Conservation (phyloP, 2,888 invertebrate species). For the Hirtodrosophila duncani region DNA sequence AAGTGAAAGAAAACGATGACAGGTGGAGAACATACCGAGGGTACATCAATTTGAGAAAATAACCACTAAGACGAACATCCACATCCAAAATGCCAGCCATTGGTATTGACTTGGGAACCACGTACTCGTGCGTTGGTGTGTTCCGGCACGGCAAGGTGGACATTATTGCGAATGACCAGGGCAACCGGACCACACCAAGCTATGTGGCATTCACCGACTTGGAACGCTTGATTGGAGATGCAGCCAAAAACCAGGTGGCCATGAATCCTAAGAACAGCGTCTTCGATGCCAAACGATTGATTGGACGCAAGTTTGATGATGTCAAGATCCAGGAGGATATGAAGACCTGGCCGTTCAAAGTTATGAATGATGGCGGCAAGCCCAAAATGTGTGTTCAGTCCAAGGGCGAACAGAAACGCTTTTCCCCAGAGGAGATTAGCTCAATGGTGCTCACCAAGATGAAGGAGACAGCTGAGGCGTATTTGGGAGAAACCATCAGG, state of each 20-base stretch:
- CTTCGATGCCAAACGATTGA: too few species aligned
- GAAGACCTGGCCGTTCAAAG: conserved; percentile 96
- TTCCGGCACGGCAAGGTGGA: conserved; percentile 90
- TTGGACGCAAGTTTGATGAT: conserved; percentile 94
- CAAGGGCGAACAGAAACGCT: conserved; percentile 91
- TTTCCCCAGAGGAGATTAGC: conserved; percentile 94
- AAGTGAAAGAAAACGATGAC: too few species aligned
- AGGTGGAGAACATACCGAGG: too few species aligned
- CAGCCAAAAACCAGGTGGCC: too few species aligned
- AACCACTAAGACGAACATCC: too few species aligned
- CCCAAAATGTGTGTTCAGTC: conserved; percentile 90
- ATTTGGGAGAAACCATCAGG: conserved; percentile 88
- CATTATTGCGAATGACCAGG: too few species aligned
- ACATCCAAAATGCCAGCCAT: conserved; percentile 36
- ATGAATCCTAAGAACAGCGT: too few species aligned
- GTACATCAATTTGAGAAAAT: too few species aligned
- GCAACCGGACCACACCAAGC: too few species aligned
- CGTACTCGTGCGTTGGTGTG: conserved; percentile 90
- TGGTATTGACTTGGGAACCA: conserved; percentile 80
- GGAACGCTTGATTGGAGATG: too few species aligned
- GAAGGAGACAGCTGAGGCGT: conserved; percentile 92
- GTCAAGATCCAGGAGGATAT: conserved; percentile 94
- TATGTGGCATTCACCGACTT: too few species aligned
- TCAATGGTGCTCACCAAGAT: conserved; percentile 95
- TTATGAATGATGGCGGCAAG: conserved; percentile 87